A percentile compares a stretch with the other conserved stretches of the same genome.
Conservation (phyloP, 2,113 vertebrate species). For the Ctenomys sociabilis region DNA sequence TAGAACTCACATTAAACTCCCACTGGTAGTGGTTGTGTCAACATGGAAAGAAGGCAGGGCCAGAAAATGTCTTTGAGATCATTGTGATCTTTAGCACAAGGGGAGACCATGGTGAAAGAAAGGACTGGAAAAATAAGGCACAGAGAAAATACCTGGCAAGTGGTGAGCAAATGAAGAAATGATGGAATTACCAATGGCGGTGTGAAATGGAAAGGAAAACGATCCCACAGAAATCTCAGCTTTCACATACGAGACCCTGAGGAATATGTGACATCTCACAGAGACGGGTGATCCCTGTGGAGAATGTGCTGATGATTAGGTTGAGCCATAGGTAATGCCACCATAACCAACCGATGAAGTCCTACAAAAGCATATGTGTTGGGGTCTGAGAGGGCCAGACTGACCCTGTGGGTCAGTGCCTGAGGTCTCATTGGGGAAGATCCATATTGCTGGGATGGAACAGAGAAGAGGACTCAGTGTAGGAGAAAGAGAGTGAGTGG, state of each 20-base stretch:
- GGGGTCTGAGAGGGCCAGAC: background rate
- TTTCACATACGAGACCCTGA: background rate
- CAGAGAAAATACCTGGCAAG: background rate
- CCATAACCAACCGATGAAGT: background rate
- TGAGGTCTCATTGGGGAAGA: background rate
- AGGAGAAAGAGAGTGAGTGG: background rate
- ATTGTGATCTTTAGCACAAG: background rate
- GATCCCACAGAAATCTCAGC: background rate
- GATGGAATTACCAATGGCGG: background rate
- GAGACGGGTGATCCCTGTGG: background rate
- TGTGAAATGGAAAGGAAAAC: background rate
- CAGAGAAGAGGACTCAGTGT: background rate
- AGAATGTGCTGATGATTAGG: background rate
- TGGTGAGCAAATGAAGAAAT: too few relatives aligned
- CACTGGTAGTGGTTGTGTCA: background rate
- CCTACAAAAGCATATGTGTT: background rate
- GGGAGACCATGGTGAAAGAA: background rate
- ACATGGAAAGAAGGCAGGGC: background rate
- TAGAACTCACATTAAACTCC: background rate
- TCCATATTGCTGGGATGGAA: background rate
- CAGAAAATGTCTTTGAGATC: background rate
- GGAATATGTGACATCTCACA: fast-evolving
- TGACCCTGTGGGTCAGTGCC: background rate
- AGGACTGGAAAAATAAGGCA: background rate
- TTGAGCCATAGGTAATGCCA: background rate